These are phyloP conservation scores for Oedothorax gibbosus DNA, from an alignment of 1,140 invertebrate genomes.

Conservation along the genomic window DNA sequence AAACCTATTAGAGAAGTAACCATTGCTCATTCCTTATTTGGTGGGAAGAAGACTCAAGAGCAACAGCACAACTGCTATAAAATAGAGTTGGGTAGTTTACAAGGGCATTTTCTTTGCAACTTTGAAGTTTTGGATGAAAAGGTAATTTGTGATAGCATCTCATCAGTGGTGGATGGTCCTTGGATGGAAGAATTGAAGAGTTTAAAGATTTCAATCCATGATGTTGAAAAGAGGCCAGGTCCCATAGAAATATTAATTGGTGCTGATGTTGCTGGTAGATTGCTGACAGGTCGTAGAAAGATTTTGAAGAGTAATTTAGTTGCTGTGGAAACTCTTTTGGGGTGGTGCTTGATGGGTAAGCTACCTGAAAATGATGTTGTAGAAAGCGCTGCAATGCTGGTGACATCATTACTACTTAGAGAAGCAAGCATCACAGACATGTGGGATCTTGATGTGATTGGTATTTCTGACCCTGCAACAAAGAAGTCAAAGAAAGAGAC, in stretches of 20 bases:
- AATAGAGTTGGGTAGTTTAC: background rate
- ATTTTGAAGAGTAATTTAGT: background rate
- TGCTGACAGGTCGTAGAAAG: conserved; percentile 3
- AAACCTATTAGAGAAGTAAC: too few species aligned
- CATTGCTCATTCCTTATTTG: too few species aligned
- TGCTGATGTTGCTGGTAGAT: conserved; percentile 14
- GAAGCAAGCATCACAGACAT: background rate
- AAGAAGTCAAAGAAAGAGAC: background rate
- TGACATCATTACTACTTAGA: background rate
- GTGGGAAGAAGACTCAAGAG: too few species aligned
- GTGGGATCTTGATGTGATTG: conserved; percentile 7
- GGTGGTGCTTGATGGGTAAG: conserved; percentile 11
- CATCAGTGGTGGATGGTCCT: background rate
- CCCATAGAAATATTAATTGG: conserved; percentile 17
- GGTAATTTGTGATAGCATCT: background rate
- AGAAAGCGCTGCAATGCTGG: background rate
- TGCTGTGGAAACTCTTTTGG: conserved; percentile 19
- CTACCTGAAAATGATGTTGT: background rate
- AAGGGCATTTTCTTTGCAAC: background rate
- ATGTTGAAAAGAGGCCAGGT: background rate
- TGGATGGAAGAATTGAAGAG: conserved; percentile 12
- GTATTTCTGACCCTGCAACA: background rate
- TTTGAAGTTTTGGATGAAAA: background rate
- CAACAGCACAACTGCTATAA: too few species aligned
- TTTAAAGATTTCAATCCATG: background rate